phyloP scores from a whole-genome alignment of 1,140 invertebrate genomes.

The Watersipora subatra region DNA sequence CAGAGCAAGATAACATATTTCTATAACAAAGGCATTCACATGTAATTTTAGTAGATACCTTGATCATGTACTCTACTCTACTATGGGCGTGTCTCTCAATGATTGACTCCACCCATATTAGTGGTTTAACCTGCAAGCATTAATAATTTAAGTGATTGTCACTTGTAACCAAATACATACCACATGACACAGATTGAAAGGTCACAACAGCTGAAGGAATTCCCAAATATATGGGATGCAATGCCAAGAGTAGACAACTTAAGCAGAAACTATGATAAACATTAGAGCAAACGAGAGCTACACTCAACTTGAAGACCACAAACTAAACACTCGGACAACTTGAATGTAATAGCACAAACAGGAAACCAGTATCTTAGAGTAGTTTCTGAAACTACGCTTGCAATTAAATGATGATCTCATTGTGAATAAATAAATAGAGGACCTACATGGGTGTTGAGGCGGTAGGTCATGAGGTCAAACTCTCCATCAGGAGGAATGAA shows the following conservation, averaged over 20 bases:
- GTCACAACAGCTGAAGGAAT: background rate
- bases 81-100: slow-evolving; percentile 97
- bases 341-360: no score
- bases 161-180: slow-evolving; percentile 3
- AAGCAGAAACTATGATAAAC: no score
- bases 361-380: no score
- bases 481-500: slow-evolving; percentile 99
- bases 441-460: slow-evolving; percentile 83
- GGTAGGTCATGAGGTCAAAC: slow-evolving; percentile 99
- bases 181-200: background rate
- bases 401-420: no score
- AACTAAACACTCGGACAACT: no score
- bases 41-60: slow-evolving; percentile 41
- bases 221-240: no score
- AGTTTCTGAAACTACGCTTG: no score
- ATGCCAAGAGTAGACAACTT: no score
- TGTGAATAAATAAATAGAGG: no score
- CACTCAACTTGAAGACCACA: no score
- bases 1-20: background rate
- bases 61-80: slow-evolving; percentile 98
- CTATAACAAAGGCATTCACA: background rate
- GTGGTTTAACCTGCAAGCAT: slow-evolving; percentile 69
- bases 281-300: no score
- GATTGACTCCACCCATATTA: slow-evolving; percentile 99
- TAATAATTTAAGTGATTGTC: background rate